phyloP scores from a whole-genome alignment of 2,888 invertebrate species.

The Aspidiotus rigidus region DNA sequence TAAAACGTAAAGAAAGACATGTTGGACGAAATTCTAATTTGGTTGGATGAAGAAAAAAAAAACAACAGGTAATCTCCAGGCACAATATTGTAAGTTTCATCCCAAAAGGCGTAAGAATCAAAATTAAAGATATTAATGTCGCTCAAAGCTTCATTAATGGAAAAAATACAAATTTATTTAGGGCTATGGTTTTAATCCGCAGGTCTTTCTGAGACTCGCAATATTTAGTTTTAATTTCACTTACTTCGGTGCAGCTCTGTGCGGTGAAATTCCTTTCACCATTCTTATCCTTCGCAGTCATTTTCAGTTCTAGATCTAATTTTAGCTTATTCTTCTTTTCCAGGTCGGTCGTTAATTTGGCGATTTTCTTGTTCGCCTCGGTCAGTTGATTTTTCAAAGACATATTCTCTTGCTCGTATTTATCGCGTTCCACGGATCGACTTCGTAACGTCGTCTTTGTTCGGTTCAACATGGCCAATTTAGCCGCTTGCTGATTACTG shows the following conservation, averaged over 20 bases:
- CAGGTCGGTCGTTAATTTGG: constrained; percentile 13
- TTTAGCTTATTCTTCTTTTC: constrained; percentile 26
- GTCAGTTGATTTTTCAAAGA: constrained; percentile 19
- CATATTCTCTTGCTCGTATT: constrained; percentile 25
- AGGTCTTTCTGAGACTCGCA: too few relatives aligned
- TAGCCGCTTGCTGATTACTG: constrained; percentile 29
- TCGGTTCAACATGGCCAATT: constrained; percentile 16
- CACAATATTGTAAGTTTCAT: too few relatives aligned
- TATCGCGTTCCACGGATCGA: constrained; percentile 21
- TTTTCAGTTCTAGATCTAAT: constrained; percentile 24
- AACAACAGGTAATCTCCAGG: too few relatives aligned
- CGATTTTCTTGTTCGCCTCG: constrained; percentile 26
- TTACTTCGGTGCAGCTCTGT: neutral
- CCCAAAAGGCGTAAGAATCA: too few relatives aligned
- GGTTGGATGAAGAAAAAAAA: too few relatives aligned
- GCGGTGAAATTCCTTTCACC: constrained; percentile 5
- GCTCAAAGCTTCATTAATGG: too few relatives aligned
- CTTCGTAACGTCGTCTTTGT: constrained; percentile 19
- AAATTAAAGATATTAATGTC: too few relatives aligned
- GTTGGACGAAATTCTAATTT: too few relatives aligned
- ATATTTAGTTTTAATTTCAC: neutral
- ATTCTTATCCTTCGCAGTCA: constrained; percentile 16
- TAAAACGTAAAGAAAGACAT: too few relatives aligned
- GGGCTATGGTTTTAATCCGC: too few relatives aligned
- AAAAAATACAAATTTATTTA: too few relatives aligned